These are phyloP conservation scores for Platycheirus rosarum DNA, from an alignment of 2,888 invertebrate genomes.

Conservation along the genomic window DNA sequence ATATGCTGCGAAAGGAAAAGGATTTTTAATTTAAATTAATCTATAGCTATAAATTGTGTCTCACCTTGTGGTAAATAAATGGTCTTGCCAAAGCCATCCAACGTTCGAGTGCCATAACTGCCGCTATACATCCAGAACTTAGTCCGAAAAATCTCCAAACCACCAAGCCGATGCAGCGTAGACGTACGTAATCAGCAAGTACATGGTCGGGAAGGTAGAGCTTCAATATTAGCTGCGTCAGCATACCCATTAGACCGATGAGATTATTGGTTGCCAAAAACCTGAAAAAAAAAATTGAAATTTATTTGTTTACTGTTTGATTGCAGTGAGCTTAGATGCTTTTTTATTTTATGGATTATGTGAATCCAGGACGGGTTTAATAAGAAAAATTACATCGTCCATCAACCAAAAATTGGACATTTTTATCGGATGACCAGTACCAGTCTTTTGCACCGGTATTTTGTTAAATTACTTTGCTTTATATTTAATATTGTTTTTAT, in stretches of 20 bases:
- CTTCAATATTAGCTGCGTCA: constrained; percentile 86
- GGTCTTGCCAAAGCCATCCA: constrained; percentile 94
- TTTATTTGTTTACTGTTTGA: neutral
- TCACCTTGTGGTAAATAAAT: constrained; percentile 93
- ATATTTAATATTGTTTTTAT: no score
- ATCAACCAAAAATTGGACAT: no score
- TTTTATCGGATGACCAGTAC: no score
- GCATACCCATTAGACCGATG: constrained; percentile 90
- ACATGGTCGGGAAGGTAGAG: constrained; percentile 81
- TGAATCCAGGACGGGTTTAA: no score
- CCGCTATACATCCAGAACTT: constrained; percentile 93
- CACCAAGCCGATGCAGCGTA: constrained; percentile 84
- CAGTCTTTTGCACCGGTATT: no score
- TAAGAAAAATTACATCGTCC: no score
- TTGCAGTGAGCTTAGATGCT: no score
- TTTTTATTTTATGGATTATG: no score
- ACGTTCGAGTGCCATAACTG: constrained; percentile 94
- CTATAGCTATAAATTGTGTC: neutral
- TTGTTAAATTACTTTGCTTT: no score
- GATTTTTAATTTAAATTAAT: neutral
- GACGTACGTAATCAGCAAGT: constrained; percentile 77
- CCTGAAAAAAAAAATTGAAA: constrained; percentile 82
- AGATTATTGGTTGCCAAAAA: constrained; percentile 91
- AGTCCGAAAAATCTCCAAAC: constrained; percentile 92
- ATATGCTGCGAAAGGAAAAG: constrained; percentile 86